phyloP scores from a whole-genome alignment of 2,113 vertebrate genomes.

The Grus americana region DNA sequence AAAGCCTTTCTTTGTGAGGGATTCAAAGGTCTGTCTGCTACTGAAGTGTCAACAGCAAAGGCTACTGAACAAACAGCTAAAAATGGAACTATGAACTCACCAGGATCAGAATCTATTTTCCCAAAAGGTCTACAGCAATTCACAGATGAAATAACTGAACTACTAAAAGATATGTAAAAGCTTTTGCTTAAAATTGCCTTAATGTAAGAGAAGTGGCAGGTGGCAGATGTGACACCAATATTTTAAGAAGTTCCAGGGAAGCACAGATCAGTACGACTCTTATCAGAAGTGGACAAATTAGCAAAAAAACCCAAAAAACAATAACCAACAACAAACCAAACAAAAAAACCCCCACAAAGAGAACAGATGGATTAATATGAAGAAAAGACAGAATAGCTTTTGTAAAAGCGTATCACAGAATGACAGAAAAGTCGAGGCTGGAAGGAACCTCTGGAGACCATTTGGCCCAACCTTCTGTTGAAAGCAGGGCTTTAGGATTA shows the following conservation, averaged over 20 bases:
- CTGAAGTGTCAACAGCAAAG: not conserved
- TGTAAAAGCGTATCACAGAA: not conserved
- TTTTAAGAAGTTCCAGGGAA: not conserved
- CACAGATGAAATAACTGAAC: not conserved
- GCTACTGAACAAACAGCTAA: not conserved
- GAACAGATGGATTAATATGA: not conserved
- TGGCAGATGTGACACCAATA: not conserved
- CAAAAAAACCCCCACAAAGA: not conserved
- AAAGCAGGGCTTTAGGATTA: not conserved
- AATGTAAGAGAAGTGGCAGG: not conserved
- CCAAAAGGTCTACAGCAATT: not conserved
- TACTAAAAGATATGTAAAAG: not conserved
- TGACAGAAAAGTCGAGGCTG: not conserved
- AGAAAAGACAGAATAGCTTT: not conserved
- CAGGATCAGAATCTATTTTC: not conserved
- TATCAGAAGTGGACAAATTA: not conserved
- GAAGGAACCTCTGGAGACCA: not conserved
- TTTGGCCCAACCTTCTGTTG: not conserved
- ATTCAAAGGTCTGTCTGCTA: not conserved
- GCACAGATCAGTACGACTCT: not conserved
- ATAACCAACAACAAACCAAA: too few species aligned
- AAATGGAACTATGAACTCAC: not conserved
- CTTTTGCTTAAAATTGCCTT: not conserved
- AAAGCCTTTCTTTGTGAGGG: not conserved
- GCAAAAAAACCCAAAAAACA: not conserved